A percentile compares a stretch with the other conserved stretches of the same genome.
Evolutionary conservation across 2,797 vertebrate species (phyloP).

Genomic region (Acanthornis magna): DNA sequence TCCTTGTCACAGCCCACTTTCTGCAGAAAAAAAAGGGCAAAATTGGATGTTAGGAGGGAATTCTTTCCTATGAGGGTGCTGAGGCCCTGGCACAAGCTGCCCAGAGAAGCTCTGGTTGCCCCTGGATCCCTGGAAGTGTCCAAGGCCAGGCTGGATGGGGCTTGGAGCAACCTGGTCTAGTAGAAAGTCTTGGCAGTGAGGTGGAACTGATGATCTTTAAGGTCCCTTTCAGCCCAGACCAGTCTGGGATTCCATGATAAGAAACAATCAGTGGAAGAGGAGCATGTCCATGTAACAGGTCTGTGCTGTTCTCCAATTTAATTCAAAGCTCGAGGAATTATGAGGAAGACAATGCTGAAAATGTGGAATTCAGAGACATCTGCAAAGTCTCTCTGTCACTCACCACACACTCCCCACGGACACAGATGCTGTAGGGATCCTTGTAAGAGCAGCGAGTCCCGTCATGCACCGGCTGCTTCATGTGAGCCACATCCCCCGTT

Average conservation of each 20-base stretch:
- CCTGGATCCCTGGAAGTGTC: neutral
- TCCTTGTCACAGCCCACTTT: slow-evolving; percentile 97
- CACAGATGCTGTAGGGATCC: slow-evolving; percentile 93
- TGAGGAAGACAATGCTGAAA: neutral
- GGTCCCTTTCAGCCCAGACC: no score
- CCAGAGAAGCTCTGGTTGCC: neutral
- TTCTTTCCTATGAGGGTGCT: neutral
- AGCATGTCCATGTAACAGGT: neutral
- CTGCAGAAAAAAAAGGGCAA: slow-evolving; percentile 68
- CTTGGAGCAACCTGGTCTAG: neutral
- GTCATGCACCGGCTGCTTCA: slow-evolving; percentile 94
- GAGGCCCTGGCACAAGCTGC: neutral
- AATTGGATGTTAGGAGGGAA: neutral
- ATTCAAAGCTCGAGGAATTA: neutral
- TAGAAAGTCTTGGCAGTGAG: neutral
- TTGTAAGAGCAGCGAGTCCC: slow-evolving; percentile 95
- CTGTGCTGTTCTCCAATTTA: neutral
- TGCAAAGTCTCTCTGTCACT: slow-evolving; percentile 55
- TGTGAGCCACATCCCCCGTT: slow-evolving; percentile 84
- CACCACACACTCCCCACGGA: slow-evolving; percentile 97
- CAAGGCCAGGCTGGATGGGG: neutral
- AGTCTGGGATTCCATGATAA: neutral
- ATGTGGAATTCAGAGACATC: neutral
- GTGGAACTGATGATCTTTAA: neutral
- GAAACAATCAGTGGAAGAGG: neutral